Conservation (phyloP, 2,888 invertebrate species). For the Limnephilus rhombicus region DNA sequence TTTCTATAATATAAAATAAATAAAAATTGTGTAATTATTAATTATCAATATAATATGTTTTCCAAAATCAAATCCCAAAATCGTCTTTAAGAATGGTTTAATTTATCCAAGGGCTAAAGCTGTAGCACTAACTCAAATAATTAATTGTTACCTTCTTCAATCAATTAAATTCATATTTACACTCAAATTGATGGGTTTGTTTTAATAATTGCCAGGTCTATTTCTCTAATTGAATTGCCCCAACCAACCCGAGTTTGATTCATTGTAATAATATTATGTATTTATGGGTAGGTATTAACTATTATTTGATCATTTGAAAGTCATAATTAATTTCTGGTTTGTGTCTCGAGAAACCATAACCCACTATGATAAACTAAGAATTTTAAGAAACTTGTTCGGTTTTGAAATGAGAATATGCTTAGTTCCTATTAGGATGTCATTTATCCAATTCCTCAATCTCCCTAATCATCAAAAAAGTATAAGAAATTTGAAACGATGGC, state of each 20-base stretch:
- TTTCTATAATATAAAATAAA: too few species aligned
- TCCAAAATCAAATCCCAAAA: too few species aligned
- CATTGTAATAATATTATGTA: not conserved
- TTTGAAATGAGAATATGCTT: too few species aligned
- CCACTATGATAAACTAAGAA: too few species aligned
- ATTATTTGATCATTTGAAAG: not conserved
- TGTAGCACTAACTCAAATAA: not conserved
- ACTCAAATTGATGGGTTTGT: constrained; percentile 7
- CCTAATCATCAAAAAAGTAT: too few species aligned
- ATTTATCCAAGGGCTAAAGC: not conserved
- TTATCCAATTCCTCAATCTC: too few species aligned
- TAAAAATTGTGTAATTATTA: too few species aligned
- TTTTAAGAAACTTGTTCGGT: too few species aligned
- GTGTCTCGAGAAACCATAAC: not conserved
- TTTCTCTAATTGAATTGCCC: not conserved
- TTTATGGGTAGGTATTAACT: not conserved
- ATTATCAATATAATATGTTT: too few species aligned
- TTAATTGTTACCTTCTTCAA: not conserved
- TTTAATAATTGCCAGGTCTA: constrained; percentile 15
- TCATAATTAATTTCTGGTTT: not conserved
- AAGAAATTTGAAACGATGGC: too few species aligned
- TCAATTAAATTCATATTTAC: constrained; percentile 3
- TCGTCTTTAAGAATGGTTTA: too few species aligned
- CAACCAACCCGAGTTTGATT: not conserved
- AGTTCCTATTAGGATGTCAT: too few species aligned